Conservation (phyloP, 2,113 vertebrate species). For the Macrotus californicus region DNA sequence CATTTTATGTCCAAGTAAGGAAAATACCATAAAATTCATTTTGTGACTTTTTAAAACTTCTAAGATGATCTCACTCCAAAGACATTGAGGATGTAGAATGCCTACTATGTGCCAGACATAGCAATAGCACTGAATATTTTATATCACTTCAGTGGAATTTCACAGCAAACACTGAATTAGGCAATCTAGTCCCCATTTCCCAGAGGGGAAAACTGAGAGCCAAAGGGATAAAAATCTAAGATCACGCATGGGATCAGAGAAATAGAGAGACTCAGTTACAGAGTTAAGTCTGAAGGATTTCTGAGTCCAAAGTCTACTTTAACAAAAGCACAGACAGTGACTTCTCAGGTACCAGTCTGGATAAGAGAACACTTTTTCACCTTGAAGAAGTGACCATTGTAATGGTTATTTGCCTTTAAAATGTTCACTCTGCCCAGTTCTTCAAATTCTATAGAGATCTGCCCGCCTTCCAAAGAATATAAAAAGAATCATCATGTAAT, state of each 20-base stretch:
- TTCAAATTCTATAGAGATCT: background rate
- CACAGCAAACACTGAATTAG: background rate
- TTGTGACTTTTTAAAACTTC: background rate
- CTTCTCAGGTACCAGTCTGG: background rate
- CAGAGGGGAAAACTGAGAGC: background rate
- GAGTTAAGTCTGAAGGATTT: background rate
- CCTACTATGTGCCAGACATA: background rate
- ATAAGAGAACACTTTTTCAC: background rate
- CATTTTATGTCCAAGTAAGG: constrained; percentile 41
- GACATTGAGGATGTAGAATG: background rate
- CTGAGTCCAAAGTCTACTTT: background rate
- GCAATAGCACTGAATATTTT: background rate
- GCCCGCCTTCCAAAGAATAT: background rate
- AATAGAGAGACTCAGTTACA: background rate
- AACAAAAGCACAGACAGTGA: background rate
- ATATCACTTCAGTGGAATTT: background rate
- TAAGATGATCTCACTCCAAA: background rate
- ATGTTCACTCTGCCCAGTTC: background rate
- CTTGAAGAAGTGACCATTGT: background rate
- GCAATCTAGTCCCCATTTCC: background rate
- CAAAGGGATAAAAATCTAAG: background rate
- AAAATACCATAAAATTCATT: constrained; percentile 25
- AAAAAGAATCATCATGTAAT: background rate
- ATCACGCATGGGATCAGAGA: background rate
- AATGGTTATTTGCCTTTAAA: background rate